Evolutionary conservation across 2,888 invertebrate species (phyloP).

Genomic region (Sussaba pulchella): DNA sequence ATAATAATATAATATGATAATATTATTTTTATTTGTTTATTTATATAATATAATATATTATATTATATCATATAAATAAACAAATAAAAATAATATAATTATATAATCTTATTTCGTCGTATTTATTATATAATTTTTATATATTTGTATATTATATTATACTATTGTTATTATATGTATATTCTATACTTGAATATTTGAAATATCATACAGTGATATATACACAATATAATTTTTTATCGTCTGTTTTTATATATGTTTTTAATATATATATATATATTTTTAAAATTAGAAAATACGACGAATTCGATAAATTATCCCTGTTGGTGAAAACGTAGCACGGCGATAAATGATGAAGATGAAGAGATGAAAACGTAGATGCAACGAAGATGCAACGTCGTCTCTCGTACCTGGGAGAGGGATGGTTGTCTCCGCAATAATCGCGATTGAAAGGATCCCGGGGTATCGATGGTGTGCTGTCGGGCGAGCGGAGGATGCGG

Average conservation of each 20-base stretch:
- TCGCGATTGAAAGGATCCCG: slow-evolving; percentile 93
- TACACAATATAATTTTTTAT: not conserved
- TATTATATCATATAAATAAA: too few species aligned
- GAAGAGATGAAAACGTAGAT: slow-evolving; percentile 20
- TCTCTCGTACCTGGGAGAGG: slow-evolving; percentile 86
- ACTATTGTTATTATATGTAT: too few species aligned
- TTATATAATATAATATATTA: too few species aligned
- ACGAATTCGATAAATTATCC: too few species aligned
- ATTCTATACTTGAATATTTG: too few species aligned
- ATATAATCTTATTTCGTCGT: not conserved
- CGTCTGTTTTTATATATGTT: not conserved
- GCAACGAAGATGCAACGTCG: slow-evolving; percentile 36
- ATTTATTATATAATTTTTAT: not conserved
- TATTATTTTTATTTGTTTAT: too few species aligned
- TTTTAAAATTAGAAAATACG: too few species aligned
- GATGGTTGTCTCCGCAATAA: slow-evolving; percentile 89
- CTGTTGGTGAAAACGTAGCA: not conserved
- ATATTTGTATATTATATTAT: too few species aligned
- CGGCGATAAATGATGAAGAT: not conserved
- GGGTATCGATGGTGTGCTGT: slow-evolving; percentile 96
- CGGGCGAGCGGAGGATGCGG: slow-evolving; percentile 91
- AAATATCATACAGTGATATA: too few species aligned
- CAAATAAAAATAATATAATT: too few species aligned
- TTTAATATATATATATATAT: too few species aligned
- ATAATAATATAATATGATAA: not conserved